Evolutionary conservation across 2,888 invertebrate species (phyloP).

Genomic region (Rhagonycha fulva): DNA sequence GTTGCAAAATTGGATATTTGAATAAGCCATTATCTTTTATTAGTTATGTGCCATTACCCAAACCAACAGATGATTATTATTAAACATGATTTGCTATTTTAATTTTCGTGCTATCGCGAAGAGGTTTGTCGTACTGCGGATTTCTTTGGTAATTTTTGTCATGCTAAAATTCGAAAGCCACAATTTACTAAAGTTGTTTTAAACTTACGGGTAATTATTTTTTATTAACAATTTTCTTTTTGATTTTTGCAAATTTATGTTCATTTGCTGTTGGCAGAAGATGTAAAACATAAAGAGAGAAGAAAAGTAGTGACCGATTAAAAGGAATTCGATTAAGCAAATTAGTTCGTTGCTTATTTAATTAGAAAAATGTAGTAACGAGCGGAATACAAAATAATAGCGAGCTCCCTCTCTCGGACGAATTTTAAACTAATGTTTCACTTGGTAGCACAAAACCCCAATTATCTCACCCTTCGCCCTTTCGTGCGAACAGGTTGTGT

Average conservation of each 20-base stretch:
- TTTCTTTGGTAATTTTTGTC: neutral
- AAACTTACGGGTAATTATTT: neutral
- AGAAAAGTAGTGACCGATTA: neutral
- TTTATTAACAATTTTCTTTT: neutral
- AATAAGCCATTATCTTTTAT: slow-evolving; percentile 45
- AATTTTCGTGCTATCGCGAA: neutral
- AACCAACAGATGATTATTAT: neutral
- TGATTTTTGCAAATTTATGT: neutral
- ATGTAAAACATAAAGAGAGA: neutral
- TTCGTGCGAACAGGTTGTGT: slow-evolving; percentile 31
- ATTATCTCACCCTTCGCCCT: slow-evolving; percentile 36
- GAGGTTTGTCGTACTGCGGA: neutral
- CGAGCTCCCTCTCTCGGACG: slow-evolving; percentile 28
- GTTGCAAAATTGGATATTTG: slow-evolving; percentile 38
- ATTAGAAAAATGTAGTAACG: slow-evolving; percentile 1
- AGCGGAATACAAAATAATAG: slow-evolving; percentile 19
- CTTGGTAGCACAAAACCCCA: slow-evolving; percentile 39
- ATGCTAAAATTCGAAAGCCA: neutral
- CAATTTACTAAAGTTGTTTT: neutral
- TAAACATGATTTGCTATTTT: neutral
- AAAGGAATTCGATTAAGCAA: neutral
- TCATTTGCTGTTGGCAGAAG: neutral
- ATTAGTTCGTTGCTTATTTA: neutral
- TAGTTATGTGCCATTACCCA: slow-evolving; percentile 50
- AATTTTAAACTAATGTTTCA: slow-evolving; percentile 40